A percentile compares a stretch with the other conserved stretches of the same genome.
These are phyloP conservation scores for Gerosis bhagava DNA, from an alignment of 2,888 invertebrate genomes.

Conservation along the genomic window DNA sequence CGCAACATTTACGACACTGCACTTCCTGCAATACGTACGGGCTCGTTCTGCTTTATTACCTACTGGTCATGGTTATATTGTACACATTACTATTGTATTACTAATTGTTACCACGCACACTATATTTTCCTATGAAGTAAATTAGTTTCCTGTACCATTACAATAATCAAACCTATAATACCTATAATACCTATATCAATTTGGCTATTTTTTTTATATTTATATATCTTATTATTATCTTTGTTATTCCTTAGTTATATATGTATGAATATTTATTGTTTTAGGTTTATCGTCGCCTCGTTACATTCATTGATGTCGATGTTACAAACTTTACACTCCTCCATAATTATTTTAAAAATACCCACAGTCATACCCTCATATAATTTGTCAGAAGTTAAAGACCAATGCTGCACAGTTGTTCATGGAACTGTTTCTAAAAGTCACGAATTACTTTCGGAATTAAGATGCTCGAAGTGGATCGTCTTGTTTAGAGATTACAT, in stretches of 20 bases:
- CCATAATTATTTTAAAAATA: conserved; percentile 55
- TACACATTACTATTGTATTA: conserved; percentile 23
- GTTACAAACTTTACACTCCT: conserved; percentile 55
- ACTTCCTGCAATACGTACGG: conserved; percentile 24
- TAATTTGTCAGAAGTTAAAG: conserved; percentile 53
- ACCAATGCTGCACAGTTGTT: conserved; percentile 46
- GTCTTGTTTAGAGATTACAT: conserved; percentile 66
- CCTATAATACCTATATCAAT: conserved; percentile 1
- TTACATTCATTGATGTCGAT: conserved; percentile 56
- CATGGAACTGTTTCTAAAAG: conserved; percentile 48
- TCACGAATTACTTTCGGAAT: conserved; percentile 43
- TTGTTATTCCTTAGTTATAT: conserved; percentile 8
- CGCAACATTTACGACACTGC: conserved; percentile 21
- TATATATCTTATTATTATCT: too few species aligned
- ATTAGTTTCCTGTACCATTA: conserved; percentile 20
- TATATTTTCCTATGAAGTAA: conserved; percentile 22
- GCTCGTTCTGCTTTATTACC: conserved; percentile 26
- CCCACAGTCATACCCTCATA: conserved; percentile 49
- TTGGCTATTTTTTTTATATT: conserved; percentile 9
- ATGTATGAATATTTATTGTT: conserved; percentile 60
- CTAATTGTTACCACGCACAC: conserved; percentile 20
- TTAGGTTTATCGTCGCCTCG: conserved; percentile 76
- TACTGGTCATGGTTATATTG: conserved; percentile 23
- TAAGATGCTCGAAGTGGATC: conserved; percentile 61
- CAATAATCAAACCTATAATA: background rate